Evolutionary conservation across 2,113 vertebrate genomes (phyloP), one percentile per base, ranked within the genome.

Genomic region (Phrynocephalus versicolor): DNA sequence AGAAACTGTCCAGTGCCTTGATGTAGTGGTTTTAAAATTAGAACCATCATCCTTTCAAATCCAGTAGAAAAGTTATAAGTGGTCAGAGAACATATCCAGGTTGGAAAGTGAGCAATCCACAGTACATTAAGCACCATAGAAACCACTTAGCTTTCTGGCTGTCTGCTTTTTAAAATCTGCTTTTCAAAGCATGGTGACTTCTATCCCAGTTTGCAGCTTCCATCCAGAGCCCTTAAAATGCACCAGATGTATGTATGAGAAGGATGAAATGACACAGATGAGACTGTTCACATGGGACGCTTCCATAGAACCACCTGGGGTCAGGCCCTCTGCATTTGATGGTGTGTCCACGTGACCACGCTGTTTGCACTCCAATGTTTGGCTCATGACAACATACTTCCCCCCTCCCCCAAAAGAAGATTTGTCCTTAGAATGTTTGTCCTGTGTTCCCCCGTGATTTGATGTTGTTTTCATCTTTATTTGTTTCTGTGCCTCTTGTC

Each of bases 81-180:
- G 83, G 35, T 81, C 71, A 3, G 12, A 84, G 82, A 84, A 73
- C 4, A 37, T 55, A 90, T 91, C 79, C 80, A 58, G 73, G 89
- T 88, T 82, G 37, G 45, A 76, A 82, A 88, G 37, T 57, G 79
- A 85, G 23, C 57, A 86, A 72, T 80, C 67, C 21, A 55, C 35
- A 37, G 74, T 41, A 72, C 19, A 25, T 60, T 82, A 82, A 19
- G 41, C 33, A 74, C 15, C 81, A 60, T 13, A 37, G 83, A 88
- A 94, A 89, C 30, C 79, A 79, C 79, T 55, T 3, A 25, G 77
- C 74, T 79, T 89, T 88, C 65, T 65, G 62, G 21, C 33, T 71
- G 74, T 15, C 37, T 80, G 71, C 58, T 14, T 51, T 57, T 77
- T 81, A 30, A 67, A 83, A 79, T 0, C 39, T 79, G 64, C 64